Evolutionary conservation across 2,797 vertebrate genomes (phyloP).

Genomic region (Sebastes trivittatus): DNA sequence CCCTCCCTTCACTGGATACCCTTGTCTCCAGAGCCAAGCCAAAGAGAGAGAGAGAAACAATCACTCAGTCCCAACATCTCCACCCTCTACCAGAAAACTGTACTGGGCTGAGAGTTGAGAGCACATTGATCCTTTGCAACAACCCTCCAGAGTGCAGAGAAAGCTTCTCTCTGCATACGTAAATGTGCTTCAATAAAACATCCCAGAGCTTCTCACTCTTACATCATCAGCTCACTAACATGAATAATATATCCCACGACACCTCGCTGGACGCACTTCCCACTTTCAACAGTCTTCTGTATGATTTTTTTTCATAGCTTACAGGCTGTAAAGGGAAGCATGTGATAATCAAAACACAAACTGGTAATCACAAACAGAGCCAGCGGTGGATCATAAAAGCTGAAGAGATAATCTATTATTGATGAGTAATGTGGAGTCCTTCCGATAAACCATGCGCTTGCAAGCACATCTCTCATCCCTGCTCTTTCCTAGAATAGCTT

Average conservation of each 20-base stretch:
- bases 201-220: constrained; percentile 61
- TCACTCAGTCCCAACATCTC: constrained; percentile 44
- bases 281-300: constrained; percentile 5
- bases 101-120: constrained; percentile 37
- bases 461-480: constrained; percentile 61
- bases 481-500: constrained; percentile 72
- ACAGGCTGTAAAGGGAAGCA: not conserved
- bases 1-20: constrained; percentile 25
- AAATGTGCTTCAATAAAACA: constrained; percentile 68
- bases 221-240: constrained; percentile 67
- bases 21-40: constrained; percentile 43
- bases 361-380: constrained; percentile 35
- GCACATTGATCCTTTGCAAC: constrained; percentile 57
- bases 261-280: constrained; percentile 28
- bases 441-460: constrained; percentile 64
- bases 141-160: constrained; percentile 37
- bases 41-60: constrained; percentile 23
- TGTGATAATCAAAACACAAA: constrained; percentile 24
- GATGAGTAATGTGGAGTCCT: constrained; percentile 74
- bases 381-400: constrained; percentile 46
- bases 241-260: constrained; percentile 72
- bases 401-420: constrained; percentile 75
- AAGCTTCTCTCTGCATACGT: constrained; percentile 45
- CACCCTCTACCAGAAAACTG: constrained; percentile 45
- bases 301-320: not conserved